Base-by-base conservation (phyloP, 2,113 vertebrate species). In the Maylandia zebra region DNA sequence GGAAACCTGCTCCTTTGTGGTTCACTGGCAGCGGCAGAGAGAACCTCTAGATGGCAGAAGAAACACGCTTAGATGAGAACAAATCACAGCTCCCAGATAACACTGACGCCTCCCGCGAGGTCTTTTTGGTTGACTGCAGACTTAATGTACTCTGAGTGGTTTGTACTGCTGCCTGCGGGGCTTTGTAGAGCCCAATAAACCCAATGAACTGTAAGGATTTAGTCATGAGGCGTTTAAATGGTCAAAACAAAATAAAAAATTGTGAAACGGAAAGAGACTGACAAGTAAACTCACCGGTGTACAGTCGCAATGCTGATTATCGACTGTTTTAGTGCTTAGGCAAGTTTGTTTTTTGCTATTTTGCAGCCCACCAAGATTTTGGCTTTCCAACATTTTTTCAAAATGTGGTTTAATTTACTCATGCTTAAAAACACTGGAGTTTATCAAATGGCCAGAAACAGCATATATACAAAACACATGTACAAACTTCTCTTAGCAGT, bases 31-130 rank as follows among this genome's bases (percentile, higher is more conserved):
- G 80, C 12, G 27, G 16, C 55, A 48, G 16, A 45, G 3, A 2
- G n/a, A 30, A 11, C 93, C 91, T 34, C 64, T 88, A 93, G 92
- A 57, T 69, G 93, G 91, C 94, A 88, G 66, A 17, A 82, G 78
- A 32, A 85, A 38, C 1, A 4, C 7, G 6, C 34, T 38, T 22
- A 22, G 24, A 50, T 50, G 13, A 22, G 78, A 55, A 38, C 6
- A 13, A 45, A 32, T 76, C 52, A 19, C 38, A 17, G 41, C 81
- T 81, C 19, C n/a, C 66, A 45, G 64, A 71, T 43, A 43, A 71
- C 36, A 24, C 64, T 45, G 69, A 76, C 69, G 22, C 69, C 10
- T 78, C 16, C 16, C 48, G 45, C 16, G 45, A 48, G 24, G 41
- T 30, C 24, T 76, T 30, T 71, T 7, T 3, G 24, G 32, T 66